A percentile compares a stretch with the other conserved stretches of the same genome.
Evolutionary conservation across 2,888 invertebrate species (phyloP).

Genomic region (Byasa hedistus): DNA sequence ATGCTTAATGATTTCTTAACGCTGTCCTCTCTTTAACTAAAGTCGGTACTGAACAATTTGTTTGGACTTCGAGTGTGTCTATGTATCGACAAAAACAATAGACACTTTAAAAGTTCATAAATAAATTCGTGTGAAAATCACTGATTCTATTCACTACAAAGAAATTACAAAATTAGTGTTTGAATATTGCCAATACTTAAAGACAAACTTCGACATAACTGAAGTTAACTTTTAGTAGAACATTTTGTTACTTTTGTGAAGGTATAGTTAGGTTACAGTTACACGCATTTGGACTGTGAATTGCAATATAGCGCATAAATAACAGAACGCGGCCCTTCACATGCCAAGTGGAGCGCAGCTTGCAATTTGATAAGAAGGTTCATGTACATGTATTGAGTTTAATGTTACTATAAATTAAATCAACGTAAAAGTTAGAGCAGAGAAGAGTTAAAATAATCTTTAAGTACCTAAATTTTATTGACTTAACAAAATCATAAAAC

Average conservation of each 20-base stretch:
- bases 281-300: conserved; percentile 13
- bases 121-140: neutral
- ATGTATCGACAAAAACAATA: conserved; percentile 6
- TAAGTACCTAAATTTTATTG: too few species aligned
- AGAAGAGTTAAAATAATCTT: neutral
- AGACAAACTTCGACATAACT: neutral
- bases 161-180: neutral
- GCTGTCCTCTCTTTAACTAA: neutral
- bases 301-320: conserved; percentile 20
- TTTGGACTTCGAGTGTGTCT: neutral
- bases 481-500: neutral
- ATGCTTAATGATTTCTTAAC: neutral
- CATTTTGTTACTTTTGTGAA: conserved; percentile 4
- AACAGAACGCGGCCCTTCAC: conserved; percentile 31
- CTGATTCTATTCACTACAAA: neutral
- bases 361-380: conserved; percentile 28
- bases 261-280: neutral
- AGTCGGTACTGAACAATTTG: neutral
- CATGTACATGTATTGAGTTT: conserved; percentile 15
- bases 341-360: conserved; percentile 31
- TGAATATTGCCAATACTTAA: neutral
- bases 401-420: conserved; percentile 13
- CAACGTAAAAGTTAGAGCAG: neutral
- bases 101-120: conserved; percentile 9
- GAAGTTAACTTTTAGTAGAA: neutral